Base-by-base conservation (phyloP, 2,113 vertebrate genomes). In the Dryoscopus gambensis region DNA sequence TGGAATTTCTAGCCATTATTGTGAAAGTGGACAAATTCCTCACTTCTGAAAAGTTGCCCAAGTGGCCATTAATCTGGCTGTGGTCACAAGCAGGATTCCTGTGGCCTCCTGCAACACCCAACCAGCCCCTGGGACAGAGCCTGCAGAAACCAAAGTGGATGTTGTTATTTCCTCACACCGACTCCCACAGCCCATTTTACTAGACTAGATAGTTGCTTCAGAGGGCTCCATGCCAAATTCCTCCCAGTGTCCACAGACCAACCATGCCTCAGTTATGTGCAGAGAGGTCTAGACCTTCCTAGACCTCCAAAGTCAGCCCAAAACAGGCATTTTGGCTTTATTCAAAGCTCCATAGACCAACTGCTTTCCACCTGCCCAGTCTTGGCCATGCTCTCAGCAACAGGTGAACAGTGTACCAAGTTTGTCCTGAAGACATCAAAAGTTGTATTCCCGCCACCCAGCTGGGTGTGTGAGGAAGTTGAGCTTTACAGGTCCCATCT, bases 1-100 rank as follows among this genome's bases (percentile, higher is more conserved):
- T 84, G 92, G 92, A 96, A 94, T 95, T 96, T 97, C 91, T 91
- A 87, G 65, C 87, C 92, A 82, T 93, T 95, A 89, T 92, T 97
- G 87, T 95, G 95, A 96, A 95, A 96, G 95, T 93, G 90, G 83
- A 64, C 86, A 53, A 81, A 96, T 90, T 95, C 92, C 77, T 95
- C 69, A 59, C 79, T 93, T 82, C 73, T 96, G 95, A 87, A 87
- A 96, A 91, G 84, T 88, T 92, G 96, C 92, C 93, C 93, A 75
- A 84, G 84, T 84, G 86, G 77, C 86, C 80, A 95, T 90, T 96
- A 94, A 94, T 97, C 92, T 93, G 80, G 69, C 89, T 96, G 90
- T 79, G 94, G 95, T 96, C 92, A 95, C 6, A 2, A 79, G 83
- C 69, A 89, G 74, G 53, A 96, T 97, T 97, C 94, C 89, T 96